Base-by-base conservation (phyloP, 2,888 invertebrate species). In the Prenolepis imparis region DNA sequence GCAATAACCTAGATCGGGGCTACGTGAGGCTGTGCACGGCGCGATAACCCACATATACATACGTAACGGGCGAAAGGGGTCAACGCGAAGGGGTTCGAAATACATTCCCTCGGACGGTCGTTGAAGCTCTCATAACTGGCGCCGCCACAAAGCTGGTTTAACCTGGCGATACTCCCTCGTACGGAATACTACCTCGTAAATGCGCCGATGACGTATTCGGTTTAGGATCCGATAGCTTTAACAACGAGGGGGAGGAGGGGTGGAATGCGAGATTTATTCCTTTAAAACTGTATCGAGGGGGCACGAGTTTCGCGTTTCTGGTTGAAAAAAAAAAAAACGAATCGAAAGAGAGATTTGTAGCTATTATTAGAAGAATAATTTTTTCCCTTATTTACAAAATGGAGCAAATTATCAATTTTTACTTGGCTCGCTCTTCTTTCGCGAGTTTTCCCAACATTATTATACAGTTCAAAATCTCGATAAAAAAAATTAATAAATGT, bases 1-100 rank as follows among this genome's bases (percentile, higher is more conserved):
- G 90, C 90, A 87, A 89, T 90, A 91, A 90, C 90, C 90, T 59
- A 90, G 84, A 91, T 91, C 82, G 86, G 88, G 86, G 88, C 5
- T 52, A 52, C 48, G 48, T 52, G 84, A 88, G 86, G 87, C 85
- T 84, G 73, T 74, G 84, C n/a, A 77, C 67, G 87, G 24, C 70
- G 70, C 81, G 87, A 85, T 88, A 89, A 88, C 90, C 84, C 78
- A 85, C 81, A 80, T 84, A 78, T 82, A 82, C 32, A 66, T 63
- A 15, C 36, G 39, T 32, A 32, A 59, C 39, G 52, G 57, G 80
- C 39, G 84, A 87, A 83, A 87, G 86, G 83, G 75, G 75, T 85
- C 68, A 84, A 83, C 57, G 39, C 75, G 85, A 89, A 87, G 85
- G 89, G 87, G 82, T 86, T 52, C 72, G 87, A 83, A 89, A 90